phyloP scores from a whole-genome alignment of 2,797 vertebrate species.

The Lutra lutra region DNA sequence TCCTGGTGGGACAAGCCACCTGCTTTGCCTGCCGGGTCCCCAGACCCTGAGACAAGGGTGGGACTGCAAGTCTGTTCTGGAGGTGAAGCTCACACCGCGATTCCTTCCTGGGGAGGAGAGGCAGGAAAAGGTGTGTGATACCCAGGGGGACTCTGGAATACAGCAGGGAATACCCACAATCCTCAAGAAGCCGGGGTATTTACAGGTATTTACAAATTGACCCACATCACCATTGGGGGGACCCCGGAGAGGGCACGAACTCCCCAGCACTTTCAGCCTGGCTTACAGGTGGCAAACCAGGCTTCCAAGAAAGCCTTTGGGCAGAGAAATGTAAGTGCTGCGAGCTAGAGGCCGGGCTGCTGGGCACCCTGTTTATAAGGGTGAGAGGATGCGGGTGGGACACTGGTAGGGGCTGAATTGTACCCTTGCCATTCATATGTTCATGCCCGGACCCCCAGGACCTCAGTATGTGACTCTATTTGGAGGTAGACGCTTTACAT shows the following conservation, averaged over 20 bases:
- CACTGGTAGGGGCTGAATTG: not conserved
- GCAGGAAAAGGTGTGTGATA: not conserved
- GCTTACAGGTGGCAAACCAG: not conserved
- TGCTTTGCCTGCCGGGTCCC: not conserved
- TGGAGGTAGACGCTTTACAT: not conserved
- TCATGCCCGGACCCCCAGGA: not conserved
- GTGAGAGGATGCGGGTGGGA: too few species aligned
- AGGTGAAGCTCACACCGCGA: not conserved
- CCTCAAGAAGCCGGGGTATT: not conserved
- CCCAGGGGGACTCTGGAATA: not conserved
- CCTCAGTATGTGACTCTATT: not conserved
- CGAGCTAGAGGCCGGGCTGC: not conserved
- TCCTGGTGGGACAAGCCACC: not conserved
- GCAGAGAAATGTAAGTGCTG: not conserved
- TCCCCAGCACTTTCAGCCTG: accelerated
- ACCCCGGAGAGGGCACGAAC: too few species aligned
- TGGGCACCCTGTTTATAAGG: accelerated
- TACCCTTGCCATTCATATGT: not conserved
- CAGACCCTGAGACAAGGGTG: not conserved
- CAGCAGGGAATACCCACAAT: too few species aligned
- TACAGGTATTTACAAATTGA: accelerated
- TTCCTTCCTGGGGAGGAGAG: not conserved
- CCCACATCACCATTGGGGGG: accelerated
- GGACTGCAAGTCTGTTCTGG: not conserved
- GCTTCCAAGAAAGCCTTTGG: not conserved